Evolutionary conservation across 2,113 vertebrate genomes (phyloP).

Genomic region (Mustela lutreola): DNA sequence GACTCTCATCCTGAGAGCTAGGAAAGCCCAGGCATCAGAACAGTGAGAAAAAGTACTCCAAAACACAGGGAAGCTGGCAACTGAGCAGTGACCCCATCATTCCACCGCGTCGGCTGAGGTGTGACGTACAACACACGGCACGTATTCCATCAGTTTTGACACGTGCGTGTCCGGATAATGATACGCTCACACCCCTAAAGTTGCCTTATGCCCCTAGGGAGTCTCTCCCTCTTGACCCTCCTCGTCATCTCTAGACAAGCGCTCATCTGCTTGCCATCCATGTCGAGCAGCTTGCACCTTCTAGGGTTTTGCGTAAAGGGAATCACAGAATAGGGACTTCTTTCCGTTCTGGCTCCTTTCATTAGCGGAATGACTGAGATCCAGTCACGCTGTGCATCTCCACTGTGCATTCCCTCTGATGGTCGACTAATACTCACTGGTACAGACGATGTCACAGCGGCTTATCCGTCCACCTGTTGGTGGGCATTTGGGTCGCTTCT

Average conservation of each 20-base stretch:
- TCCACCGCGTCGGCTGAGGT: background rate
- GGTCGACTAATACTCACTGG: background rate
- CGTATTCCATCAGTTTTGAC: background rate
- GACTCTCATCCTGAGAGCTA: background rate
- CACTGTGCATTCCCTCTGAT: background rate
- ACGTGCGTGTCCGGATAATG: background rate
- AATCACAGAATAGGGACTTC: background rate
- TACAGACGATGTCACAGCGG: background rate
- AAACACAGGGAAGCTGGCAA: background rate
- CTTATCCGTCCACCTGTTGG: conserved; percentile 1
- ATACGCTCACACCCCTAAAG: background rate
- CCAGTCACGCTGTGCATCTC: background rate
- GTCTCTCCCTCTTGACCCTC: background rate
- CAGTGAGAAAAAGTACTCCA: background rate
- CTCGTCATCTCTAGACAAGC: background rate
- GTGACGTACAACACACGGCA: background rate
- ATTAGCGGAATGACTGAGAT: background rate
- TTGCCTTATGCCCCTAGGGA: background rate
- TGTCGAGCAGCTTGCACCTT: background rate
- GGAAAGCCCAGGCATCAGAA: background rate
- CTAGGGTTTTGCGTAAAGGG: conserved; percentile 8
- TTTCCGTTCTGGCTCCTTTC: background rate
- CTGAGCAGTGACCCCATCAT: background rate
- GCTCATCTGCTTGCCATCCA: background rate
- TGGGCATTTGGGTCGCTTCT: background rate